These are phyloP conservation scores for Dendrocopos noguchii DNA, from an alignment of 2,113 vertebrate genomes.

Conservation along the genomic window DNA sequence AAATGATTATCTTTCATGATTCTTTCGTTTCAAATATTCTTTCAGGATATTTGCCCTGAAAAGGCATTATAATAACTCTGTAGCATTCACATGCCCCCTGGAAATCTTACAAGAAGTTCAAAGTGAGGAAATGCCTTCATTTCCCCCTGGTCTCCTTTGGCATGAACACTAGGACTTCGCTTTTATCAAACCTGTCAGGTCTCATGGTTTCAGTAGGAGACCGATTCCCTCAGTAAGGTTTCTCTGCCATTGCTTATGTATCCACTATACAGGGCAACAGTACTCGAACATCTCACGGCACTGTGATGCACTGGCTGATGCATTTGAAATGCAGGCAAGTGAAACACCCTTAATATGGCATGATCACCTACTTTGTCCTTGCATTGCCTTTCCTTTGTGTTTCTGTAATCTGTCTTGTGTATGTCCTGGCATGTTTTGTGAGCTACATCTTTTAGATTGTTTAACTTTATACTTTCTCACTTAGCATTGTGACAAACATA, in stretches of 20 bases:
- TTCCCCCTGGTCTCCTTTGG: background rate
- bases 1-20: no score
- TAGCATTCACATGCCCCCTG: background rate
- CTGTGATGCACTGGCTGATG: background rate
- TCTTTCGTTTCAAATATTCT: no score
- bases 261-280: background rate
- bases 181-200: slow-evolving; percentile 17
- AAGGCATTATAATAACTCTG: background rate
- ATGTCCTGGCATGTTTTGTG: background rate
- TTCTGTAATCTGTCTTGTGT: background rate
- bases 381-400: background rate
- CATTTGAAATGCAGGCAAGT: background rate
- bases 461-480: background rate
- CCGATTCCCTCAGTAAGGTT: background rate
- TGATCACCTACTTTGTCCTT: background rate
- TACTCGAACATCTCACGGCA: background rate
- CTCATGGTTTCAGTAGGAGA: background rate
- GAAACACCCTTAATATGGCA: background rate
- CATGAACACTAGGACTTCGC: background rate
- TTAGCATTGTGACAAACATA: background rate
- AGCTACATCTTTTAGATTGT: background rate
- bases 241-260: background rate
- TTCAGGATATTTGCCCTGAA: slow-evolving; percentile 1
- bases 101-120: slow-evolving; percentile 30
- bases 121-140: slow-evolving; percentile 37